A percentile compares a stretch with the other conserved stretches of the same genome.
These are phyloP conservation scores for Henicopernis longicauda DNA, from an alignment of 2,113 vertebrate species.

Conservation along the genomic window DNA sequence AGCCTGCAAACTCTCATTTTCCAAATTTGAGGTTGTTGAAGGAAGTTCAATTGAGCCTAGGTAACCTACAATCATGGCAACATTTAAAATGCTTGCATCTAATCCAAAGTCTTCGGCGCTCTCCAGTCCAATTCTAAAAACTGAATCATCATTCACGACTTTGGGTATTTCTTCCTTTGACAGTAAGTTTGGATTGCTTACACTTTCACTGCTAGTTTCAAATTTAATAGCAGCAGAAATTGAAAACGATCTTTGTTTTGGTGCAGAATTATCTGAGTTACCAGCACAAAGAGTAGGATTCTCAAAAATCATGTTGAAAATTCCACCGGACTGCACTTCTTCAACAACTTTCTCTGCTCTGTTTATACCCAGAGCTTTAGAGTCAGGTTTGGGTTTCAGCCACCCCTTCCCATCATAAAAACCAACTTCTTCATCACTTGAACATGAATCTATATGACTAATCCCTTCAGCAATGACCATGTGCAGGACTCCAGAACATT, in stretches of 20 bases:
- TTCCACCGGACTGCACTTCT: conserved; percentile 94
- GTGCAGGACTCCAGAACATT: conserved; percentile 89
- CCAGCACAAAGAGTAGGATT: conserved; percentile 81
- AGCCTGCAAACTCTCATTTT: conserved; percentile 92
- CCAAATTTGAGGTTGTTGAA: conserved; percentile 84
- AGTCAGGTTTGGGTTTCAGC: conserved; percentile 85
- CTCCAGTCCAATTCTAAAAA: conserved; percentile 77
- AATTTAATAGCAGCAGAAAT: conserved; percentile 76
- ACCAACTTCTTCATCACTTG: conserved; percentile 89
- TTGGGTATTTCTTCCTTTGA: conserved; percentile 82
- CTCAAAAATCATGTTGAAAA: conserved; percentile 97
- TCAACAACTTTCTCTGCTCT: conserved; percentile 93
- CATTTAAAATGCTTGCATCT: conserved; percentile 89
- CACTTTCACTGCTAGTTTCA: conserved; percentile 50
- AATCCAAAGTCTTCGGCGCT: conserved; percentile 74
- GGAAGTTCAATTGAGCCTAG: conserved; percentile 95
- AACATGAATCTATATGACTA: conserved; percentile 83
- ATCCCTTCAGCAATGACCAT: conserved; percentile 84
- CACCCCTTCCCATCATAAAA: conserved; percentile 82
- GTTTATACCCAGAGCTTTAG: conserved; percentile 91
- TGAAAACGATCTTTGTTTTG: conserved; percentile 76
- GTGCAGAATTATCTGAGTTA: conserved; percentile 69
- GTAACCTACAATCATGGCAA: conserved; percentile 97
- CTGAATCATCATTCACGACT: conserved; percentile 76
- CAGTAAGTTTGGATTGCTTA: conserved; percentile 71